A percentile compares a stretch with the other conserved stretches of the same genome.
Conservation (phyloP, 2,888 invertebrate genomes). For the Cremastinae sp. region DNA sequence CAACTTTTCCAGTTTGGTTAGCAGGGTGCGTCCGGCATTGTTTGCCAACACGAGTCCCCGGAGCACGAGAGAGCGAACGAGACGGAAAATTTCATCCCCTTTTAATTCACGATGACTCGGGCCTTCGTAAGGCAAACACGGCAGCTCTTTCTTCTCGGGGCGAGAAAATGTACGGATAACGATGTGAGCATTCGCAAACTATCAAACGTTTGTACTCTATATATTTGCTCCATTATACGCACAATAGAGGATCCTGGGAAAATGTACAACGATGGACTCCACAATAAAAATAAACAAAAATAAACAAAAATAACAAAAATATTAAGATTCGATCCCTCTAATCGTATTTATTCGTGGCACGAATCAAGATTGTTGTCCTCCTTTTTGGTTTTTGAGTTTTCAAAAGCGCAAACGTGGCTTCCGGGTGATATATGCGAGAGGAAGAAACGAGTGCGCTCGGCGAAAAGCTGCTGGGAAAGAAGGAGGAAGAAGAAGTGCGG, state of each 20-base stretch:
- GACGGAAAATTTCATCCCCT: slow-evolving; percentile 51
- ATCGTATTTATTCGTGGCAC: no score
- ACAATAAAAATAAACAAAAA: slow-evolving; percentile 4
- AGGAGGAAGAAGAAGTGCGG: slow-evolving; percentile 59
- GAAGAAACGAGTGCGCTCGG: slow-evolving; percentile 16
- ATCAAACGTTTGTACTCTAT: slow-evolving; percentile 32
- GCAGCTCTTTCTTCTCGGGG: slow-evolving; percentile 40
- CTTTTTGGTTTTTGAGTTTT: slow-evolving; percentile 39
- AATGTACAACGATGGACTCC: background rate
- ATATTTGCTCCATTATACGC: background rate
- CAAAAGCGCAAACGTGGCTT: slow-evolving; percentile 36
- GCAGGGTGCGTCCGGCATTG: slow-evolving; percentile 75
- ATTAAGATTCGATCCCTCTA: background rate
- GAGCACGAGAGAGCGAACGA: slow-evolving; percentile 20
- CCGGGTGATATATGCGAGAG: slow-evolving; percentile 47
- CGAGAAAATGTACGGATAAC: slow-evolving; percentile 31
- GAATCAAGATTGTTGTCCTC: background rate
- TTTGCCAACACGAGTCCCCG: slow-evolving; percentile 75
- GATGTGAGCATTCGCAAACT: slow-evolving; percentile 29
- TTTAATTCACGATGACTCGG: slow-evolving; percentile 56
- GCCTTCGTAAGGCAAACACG: slow-evolving; percentile 48
- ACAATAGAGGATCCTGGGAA: no score
- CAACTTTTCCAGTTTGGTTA: slow-evolving; percentile 56
- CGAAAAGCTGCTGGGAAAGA: background rate
- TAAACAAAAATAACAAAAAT: no score